These are phyloP conservation scores for Druon quercuslanigerum DNA, from an alignment of 1,140 invertebrate genomes.

Conservation along the genomic window DNA sequence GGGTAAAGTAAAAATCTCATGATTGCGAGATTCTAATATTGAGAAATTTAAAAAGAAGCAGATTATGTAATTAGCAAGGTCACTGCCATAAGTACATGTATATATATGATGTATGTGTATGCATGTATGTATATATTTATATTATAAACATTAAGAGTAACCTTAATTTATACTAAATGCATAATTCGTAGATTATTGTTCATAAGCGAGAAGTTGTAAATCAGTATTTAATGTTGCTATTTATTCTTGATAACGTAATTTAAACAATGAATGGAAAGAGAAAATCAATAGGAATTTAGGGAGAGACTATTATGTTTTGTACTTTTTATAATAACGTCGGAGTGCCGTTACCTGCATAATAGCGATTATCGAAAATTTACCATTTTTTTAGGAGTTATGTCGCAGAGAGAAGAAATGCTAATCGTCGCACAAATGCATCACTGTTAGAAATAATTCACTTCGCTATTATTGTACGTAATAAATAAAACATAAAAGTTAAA, in stretches of 20 bases:
- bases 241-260: constrained; percentile 71
- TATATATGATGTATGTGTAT: no score
- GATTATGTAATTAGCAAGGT: constrained; percentile 60
- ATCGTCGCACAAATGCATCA: background rate
- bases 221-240: constrained; percentile 74
- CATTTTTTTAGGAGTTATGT: background rate
- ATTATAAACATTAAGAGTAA: constrained; percentile 49
- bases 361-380: background rate
- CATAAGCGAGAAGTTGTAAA: constrained; percentile 69
- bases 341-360: constrained; percentile 29
- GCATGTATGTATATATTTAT: constrained; percentile 44
- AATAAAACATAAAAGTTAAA: constrained; percentile 4
- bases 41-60: constrained; percentile 34
- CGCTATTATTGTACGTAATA: constrained; percentile 26
- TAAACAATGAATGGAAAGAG: constrained; percentile 49
- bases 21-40: background rate
- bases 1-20: no score
- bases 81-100: constrained; percentile 65
- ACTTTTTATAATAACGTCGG: constrained; percentile 64
- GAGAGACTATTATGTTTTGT: constrained; percentile 68
- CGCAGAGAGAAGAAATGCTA: background rate
- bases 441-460: constrained; percentile 1
- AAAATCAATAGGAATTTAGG: constrained; percentile 50
- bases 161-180: constrained; percentile 8
- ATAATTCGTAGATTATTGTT: constrained; percentile 52